Conservation (phyloP, 2,113 vertebrate genomes). For the Rhineura floridana region DNA sequence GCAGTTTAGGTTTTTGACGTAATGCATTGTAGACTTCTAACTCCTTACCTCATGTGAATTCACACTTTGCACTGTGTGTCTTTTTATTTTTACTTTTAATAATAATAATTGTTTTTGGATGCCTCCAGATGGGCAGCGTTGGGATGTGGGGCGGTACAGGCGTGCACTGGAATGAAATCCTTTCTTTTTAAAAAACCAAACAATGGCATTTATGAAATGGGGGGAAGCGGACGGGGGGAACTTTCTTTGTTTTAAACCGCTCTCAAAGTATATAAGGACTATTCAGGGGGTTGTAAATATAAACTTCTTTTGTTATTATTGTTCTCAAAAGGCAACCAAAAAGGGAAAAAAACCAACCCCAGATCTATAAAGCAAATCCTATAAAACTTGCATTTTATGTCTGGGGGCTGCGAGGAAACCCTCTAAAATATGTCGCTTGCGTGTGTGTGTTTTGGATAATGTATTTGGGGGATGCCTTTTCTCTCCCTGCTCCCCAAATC, state of each 20-base stretch:
- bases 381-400: conserved; percentile 45
- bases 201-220: background rate
- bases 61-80: conserved; percentile 72
- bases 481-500: conserved; percentile 4
- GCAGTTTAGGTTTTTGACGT: background rate
- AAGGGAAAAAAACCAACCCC: conserved; percentile 25
- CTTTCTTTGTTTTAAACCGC: conserved; percentile 23
- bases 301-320: conserved; percentile 44
- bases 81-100: conserved; percentile 44
- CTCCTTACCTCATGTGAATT: conserved; percentile 74
- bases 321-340: conserved; percentile 26
- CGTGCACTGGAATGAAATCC: conserved; percentile 52
- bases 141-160: conserved; percentile 3
- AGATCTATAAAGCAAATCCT: conserved; percentile 39
- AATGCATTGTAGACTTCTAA: conserved; percentile 29
- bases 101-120: conserved; percentile 53
- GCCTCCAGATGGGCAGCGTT: conserved; percentile 58
- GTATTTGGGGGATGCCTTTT: background rate
- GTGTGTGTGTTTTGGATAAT: background rate
- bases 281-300: conserved; percentile 49
- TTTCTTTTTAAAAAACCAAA: background rate
- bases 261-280: conserved; percentile 30
- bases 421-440: conserved; percentile 14
- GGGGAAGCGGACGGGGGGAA: background rate
- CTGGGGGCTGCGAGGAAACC: conserved; percentile 61